A percentile compares a stretch with the other conserved stretches of the same genome.
Conservation (phyloP, 2,888 invertebrate genomes). For the Tupiocoris notatus region DNA sequence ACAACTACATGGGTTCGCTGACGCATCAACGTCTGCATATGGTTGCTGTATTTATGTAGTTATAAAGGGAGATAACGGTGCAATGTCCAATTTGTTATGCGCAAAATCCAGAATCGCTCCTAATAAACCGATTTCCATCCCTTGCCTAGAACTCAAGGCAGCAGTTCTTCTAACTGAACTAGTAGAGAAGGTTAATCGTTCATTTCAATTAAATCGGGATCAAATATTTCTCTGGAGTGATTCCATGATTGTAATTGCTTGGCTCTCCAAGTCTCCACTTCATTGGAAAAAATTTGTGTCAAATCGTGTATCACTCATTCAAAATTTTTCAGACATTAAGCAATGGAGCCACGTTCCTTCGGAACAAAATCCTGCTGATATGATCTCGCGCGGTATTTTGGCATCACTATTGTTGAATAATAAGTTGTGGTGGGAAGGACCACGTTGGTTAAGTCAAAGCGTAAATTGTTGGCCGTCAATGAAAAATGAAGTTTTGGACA, state of each 20-base stretch:
- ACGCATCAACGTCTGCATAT: constrained; percentile 38
- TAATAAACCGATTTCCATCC: constrained; percentile 38
- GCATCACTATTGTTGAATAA: background rate
- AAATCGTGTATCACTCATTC: background rate
- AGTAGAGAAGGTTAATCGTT: too few species aligned
- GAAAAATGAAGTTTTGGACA: too few species aligned
- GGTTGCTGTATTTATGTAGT: constrained; percentile 37
- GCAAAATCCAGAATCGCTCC: constrained; percentile 45
- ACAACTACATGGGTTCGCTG: constrained; percentile 42
- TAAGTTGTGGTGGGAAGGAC: background rate
- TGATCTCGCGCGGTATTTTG: constrained; percentile 1
- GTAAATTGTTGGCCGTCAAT: background rate
- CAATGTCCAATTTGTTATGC: background rate
- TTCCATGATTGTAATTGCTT: constrained; percentile 3
- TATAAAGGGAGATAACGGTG: background rate
- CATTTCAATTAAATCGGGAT: background rate
- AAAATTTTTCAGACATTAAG: background rate
- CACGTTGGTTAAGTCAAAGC: background rate
- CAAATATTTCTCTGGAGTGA: constrained; percentile 5
- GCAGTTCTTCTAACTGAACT: constrained; percentile 26
- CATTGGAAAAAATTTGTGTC: constrained; percentile 22
- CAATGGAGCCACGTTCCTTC: constrained; percentile 2
- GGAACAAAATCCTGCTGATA: constrained; percentile 17
- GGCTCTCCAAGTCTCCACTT: background rate
- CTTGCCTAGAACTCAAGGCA: constrained; percentile 44